Base-by-base conservation (phyloP, 2,888 invertebrate species). In the Leucophora obtusa region DNA sequence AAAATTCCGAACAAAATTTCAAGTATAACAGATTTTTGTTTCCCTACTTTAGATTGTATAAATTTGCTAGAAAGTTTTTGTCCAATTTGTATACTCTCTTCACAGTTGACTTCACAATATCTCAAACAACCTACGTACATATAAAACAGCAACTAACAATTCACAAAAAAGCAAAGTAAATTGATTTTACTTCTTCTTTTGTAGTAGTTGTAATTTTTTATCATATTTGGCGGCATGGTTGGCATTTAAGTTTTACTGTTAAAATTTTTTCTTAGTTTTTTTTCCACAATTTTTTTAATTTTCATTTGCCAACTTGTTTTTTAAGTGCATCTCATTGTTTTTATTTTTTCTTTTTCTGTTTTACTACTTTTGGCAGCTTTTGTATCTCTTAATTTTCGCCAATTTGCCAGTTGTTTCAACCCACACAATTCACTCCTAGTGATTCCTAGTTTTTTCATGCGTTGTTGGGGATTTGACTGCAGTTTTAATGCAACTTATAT, bases 401-500 rank as follows among this genome's bases (percentile, higher is more conserved):
- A 82, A 80, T 82, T 83, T 83, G 72, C 80, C 82, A 83, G 74
- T 75, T 75, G 82, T 82, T 83, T 53, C 79, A 78, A 73, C 79
- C 79, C 82, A 82, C 81, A 73, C 77, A 73, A 77, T 73, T 73
- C 73, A 53, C 65, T 50, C 50, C 18, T 21, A 2, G n/a, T 6
- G 15, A 47, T 56, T 28, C n/a, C 17, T 7, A 18, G 21, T 8
- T 54, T 73, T 43, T 33, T 33, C 14, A n/a, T 18, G 18, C 72
- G 66, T 59, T 77, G 77, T 74, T 77, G 73, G 28, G 28, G 7
- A 65, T 70, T 74, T 70, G 81, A 81, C 66, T 81, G 77, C 77
- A 81, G 28, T 68, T 81, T 81, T 70, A 81, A 74, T 81, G 81
- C 81, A 81, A 74, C 77, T 81, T 81, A 66, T 43, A 38, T 14